phyloP scores from a whole-genome alignment of 2,113 vertebrate species.

The Solea solea region DNA sequence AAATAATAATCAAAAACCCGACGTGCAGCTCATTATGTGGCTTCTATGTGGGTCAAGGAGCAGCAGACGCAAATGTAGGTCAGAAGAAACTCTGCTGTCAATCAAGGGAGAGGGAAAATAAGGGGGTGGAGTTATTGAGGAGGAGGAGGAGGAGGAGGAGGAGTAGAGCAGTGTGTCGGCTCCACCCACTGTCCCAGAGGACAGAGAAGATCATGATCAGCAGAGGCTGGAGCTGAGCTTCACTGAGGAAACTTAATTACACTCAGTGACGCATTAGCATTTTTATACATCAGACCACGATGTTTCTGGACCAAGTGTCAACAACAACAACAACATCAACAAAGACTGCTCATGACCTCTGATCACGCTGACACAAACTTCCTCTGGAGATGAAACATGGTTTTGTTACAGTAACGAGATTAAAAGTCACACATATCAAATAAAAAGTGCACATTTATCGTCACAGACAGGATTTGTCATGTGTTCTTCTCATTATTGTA shows the following conservation, averaged over 20 bases:
- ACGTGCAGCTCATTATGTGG: constrained; percentile 66
- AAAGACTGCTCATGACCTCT: too few species aligned
- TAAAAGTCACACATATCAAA: too few species aligned
- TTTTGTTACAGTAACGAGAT: too few species aligned
- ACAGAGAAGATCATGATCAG: constrained; percentile 44
- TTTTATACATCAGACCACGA: constrained; percentile 62
- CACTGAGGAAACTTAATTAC: constrained; percentile 64
- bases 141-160: constrained; percentile 22
- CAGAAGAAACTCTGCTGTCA: constrained; percentile 77
- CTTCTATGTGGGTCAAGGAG: constrained; percentile 78
- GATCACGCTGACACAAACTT: too few species aligned
- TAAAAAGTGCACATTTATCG: too few species aligned
- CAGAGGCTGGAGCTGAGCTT: constrained; percentile 37
- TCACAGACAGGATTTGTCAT: too few species aligned
- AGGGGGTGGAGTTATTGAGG: constrained; percentile 17
- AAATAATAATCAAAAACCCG: constrained; percentile 15
- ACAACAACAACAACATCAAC: background rate
- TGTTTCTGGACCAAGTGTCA: constrained; percentile 32
- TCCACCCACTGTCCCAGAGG: constrained; percentile 31
- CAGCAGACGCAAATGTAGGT: constrained; percentile 59
- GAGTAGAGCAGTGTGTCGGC: background rate
- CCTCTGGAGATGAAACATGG: too few species aligned
- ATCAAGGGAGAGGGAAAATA: constrained; percentile 61
- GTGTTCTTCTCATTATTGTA: too few species aligned
- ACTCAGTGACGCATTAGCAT: constrained; percentile 60